Percentiles rank a stretch among this genome's conserved stretches.
Conservation (phyloP, 2,797 vertebrate species). For the Sebastes reedi region DNA sequence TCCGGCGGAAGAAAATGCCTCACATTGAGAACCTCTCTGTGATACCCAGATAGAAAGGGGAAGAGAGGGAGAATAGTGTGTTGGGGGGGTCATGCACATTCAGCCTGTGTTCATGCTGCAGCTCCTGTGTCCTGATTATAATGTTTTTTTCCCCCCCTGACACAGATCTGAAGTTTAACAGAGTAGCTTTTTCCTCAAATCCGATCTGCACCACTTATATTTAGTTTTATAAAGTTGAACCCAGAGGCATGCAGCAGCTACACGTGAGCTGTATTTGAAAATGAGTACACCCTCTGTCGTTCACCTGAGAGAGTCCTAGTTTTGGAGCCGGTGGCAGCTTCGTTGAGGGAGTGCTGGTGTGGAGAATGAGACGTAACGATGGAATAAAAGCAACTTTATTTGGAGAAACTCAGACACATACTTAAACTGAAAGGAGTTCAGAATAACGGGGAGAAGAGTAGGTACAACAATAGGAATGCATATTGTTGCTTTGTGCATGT, state of each 20-base stretch:
- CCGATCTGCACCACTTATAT: neutral
- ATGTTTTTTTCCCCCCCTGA: neutral
- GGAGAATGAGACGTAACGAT: neutral
- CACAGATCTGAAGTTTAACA: neutral
- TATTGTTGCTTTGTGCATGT: neutral
- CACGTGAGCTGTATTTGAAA: neutral
- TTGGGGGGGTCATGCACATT: neutral
- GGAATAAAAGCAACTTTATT: neutral
- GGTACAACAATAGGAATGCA: neutral
- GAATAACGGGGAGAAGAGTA: neutral
- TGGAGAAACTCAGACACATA: neutral
- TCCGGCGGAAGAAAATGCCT: constrained; percentile 54
- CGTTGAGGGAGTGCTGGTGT: neutral
- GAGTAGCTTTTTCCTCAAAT: neutral
- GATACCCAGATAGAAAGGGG: constrained; percentile 33
- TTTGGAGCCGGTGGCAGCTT: neutral
- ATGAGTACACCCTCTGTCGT: neutral
- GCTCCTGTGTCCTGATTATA: neutral
- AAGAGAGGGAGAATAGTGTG: neutral
- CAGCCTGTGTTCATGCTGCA: neutral
- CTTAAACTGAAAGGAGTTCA: neutral
- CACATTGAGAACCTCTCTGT: constrained; percentile 53
- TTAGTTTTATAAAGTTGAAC: neutral
- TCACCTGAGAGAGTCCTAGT: neutral
- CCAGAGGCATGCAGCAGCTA: neutral